A percentile compares a stretch with the other conserved stretches of the same genome.
Evolutionary conservation across 2,888 invertebrate species (phyloP).

Genomic region (Scrobipalpa costella): DNA sequence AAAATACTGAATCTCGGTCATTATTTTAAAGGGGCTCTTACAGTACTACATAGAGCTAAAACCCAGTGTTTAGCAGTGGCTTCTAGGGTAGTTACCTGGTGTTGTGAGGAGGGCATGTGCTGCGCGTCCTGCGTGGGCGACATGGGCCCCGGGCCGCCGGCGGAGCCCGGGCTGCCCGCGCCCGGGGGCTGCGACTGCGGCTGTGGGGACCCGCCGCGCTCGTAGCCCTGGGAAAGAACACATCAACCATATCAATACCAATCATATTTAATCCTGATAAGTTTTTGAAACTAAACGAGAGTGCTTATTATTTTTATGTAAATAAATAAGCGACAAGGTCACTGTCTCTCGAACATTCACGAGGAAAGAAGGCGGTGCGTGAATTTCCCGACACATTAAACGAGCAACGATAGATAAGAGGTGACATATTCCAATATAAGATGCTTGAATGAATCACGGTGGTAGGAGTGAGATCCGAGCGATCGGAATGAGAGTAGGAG

Average conservation of each 20-base stretch:
- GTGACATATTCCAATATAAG: constrained; percentile 1
- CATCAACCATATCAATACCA: neutral
- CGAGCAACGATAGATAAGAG: neutral
- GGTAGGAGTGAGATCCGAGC: neutral
- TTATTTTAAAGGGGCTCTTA: no score
- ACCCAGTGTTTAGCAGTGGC: no score
- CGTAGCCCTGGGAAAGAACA: constrained; percentile 67
- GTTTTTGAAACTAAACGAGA: no score
- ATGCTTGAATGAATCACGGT: no score
- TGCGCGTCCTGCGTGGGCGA: constrained; percentile 75
- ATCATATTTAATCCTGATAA: neutral
- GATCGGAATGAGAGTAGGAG: constrained; percentile 44
- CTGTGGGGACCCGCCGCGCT: constrained; percentile 74
- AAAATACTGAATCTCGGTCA: no score
- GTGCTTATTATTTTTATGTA: neutral
- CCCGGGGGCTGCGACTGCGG: constrained; percentile 70
- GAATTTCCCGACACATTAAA: neutral
- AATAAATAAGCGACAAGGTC: neutral
- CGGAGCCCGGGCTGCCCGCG: constrained; percentile 74
- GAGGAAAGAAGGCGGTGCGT: neutral
- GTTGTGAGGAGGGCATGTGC: constrained; percentile 67
- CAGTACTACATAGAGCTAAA: no score
- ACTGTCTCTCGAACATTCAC: neutral
- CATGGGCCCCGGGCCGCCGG: constrained; percentile 66
- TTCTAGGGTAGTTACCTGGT: constrained; percentile 55